Conservation (phyloP, 1,140 invertebrate genomes). For the Sycophaga agraensis region DNA sequence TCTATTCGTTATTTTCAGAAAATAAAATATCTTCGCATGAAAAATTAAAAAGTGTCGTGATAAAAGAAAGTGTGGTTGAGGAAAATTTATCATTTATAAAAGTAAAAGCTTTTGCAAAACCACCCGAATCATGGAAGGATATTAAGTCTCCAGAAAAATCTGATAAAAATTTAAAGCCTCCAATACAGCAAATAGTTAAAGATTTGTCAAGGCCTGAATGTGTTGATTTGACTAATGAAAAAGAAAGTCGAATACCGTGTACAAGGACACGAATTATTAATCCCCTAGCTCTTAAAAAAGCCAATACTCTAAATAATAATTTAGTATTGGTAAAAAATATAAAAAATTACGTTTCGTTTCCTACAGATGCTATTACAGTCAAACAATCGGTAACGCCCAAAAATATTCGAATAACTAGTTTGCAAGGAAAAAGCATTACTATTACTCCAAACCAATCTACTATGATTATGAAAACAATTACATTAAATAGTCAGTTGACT, state of each 20-base stretch:
- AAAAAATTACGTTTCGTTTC: constrained; percentile 31
- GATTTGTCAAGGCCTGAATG: not conserved
- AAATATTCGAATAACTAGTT: not conserved
- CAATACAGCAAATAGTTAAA: not conserved
- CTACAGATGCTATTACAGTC: not conserved
- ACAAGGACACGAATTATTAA: not conserved
- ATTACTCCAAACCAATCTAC: not conserved
- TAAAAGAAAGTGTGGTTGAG: not conserved
- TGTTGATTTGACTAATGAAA: constrained; percentile 17
- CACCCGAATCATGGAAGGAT: constrained; percentile 41
- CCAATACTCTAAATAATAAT: not conserved
- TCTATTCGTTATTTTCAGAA: too few relatives aligned
- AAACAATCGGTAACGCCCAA: not conserved
- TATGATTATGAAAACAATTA: not conserved
- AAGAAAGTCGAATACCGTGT: not conserved
- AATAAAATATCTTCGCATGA: not conserved
- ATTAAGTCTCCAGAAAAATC: constrained; percentile 3
- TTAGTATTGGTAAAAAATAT: constrained; percentile 34
- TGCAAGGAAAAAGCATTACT: not conserved
- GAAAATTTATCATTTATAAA: constrained; percentile 29
- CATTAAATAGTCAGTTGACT: not conserved
- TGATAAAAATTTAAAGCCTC: not conserved
- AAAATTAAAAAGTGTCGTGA: not conserved
- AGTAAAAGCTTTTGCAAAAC: constrained; percentile 48
- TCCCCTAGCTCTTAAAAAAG: not conserved